These are phyloP conservation scores for Helarctos malayanus DNA, from an alignment of 2,797 vertebrate genomes.

Conservation along the genomic window DNA sequence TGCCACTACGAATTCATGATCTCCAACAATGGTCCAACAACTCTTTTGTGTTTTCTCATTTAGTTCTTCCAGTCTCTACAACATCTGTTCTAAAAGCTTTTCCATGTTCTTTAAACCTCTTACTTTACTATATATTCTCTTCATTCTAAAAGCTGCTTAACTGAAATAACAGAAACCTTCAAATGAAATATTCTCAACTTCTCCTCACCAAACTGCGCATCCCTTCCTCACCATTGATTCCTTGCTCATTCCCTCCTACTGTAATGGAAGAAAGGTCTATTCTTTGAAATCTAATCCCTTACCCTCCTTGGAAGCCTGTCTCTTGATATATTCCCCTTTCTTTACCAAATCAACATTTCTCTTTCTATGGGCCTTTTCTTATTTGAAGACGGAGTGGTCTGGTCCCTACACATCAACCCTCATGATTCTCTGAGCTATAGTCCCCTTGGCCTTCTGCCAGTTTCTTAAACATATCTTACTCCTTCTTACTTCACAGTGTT, in stretches of 20 bases:
- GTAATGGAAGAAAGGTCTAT: background rate
- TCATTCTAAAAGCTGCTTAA: background rate
- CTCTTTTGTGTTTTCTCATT: slow-evolving; percentile 21
- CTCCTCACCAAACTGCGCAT: background rate
- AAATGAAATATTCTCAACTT: background rate
- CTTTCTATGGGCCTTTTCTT: background rate
- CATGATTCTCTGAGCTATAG: background rate
- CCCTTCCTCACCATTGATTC: background rate
- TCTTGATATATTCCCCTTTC: background rate
- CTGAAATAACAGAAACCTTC: slow-evolving; percentile 22
- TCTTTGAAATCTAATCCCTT: background rate
- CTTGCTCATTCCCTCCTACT: background rate
- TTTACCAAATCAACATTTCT: background rate
- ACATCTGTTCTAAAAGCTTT: background rate
- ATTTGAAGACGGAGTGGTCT: background rate
- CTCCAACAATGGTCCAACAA: background rate
- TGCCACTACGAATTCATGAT: slow-evolving; percentile 8
- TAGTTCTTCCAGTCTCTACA: background rate
- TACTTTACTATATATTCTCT: background rate
- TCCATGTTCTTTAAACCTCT: background rate
- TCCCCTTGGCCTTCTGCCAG: background rate
- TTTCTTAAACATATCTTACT: background rate
- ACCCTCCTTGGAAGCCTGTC: background rate
- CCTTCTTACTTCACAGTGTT: background rate
- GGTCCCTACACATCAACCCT: background rate